A percentile compares a stretch with the other conserved stretches of the same genome.
phyloP scores from a whole-genome alignment of 2,113 vertebrate genomes.

The Hyperopisus bebe region DNA sequence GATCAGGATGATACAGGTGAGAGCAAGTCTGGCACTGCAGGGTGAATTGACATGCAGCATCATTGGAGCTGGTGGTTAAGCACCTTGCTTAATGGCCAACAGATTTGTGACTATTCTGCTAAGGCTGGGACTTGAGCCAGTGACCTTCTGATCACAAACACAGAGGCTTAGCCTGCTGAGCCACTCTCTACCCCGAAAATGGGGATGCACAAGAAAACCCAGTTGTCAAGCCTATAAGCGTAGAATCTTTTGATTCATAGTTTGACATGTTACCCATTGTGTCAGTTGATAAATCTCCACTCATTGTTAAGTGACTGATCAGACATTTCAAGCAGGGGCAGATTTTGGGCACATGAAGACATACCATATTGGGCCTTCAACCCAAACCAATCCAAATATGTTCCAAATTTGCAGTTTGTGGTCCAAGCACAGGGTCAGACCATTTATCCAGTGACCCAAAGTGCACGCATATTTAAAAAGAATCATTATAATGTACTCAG shows the following conservation, averaged over 20 bases:
- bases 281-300: neutral
- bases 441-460: neutral
- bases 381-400: neutral
- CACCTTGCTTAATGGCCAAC: neutral
- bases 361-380: neutral
- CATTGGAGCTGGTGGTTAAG: neutral
- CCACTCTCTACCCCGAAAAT: neutral
- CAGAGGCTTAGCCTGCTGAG: neutral
- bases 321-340: neutral
- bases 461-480: neutral
- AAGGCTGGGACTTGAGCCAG: neutral
- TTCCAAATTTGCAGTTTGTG: too few relatives aligned
- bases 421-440: neutral
- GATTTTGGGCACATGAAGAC: neutral
- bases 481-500: neutral
- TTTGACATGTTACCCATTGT: neutral
- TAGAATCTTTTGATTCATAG: neutral
- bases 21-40: neutral
- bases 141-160: neutral
- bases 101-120: neutral
- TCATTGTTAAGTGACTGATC: neutral
- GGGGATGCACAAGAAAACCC: neutral
- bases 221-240: neutral
- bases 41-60: neutral
- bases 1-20: too few relatives aligned